phyloP scores from a whole-genome alignment of 1,140 invertebrate genomes.

The Zaprionus lachaisei region DNA sequence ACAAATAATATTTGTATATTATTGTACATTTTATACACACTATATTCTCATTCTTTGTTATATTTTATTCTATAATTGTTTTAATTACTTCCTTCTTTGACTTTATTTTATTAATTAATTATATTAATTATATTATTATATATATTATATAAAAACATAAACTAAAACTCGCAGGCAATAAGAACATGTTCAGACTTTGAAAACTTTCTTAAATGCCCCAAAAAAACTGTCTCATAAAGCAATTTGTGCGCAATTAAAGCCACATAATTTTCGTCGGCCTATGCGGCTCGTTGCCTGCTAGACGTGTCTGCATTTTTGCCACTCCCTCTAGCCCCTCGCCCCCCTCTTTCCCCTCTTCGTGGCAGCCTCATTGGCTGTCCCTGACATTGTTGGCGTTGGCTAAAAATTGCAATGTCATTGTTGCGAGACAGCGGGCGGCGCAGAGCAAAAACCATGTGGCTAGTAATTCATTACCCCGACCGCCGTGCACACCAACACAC shows the following conservation, averaged over 20 bases:
- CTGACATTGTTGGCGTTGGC: slow-evolving; percentile 69
- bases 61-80: no score
- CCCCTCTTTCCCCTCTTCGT: background rate
- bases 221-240: slow-evolving; percentile 17
- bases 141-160: no score
- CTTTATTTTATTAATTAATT: background rate
- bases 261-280: slow-evolving; percentile 61
- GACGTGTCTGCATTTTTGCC: slow-evolving; percentile 31
- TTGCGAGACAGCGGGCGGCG: slow-evolving; percentile 66
- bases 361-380: slow-evolving; percentile 39
- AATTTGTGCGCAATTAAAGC: slow-evolving; percentile 66
- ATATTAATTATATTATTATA: no score
- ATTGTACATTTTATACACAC: no score
- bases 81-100: no score
- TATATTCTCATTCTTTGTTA: no score
- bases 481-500: background rate
- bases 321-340: background rate
- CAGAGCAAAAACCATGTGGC: slow-evolving; percentile 75
- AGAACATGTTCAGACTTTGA: background rate
- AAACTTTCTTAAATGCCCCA: background rate
- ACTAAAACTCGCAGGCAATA: background rate
- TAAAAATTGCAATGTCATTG: slow-evolving; percentile 83
- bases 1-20: no score
- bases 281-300: slow-evolving; percentile 15
- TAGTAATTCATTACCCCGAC: slow-evolving; percentile 72